A percentile compares a stretch with the other conserved stretches of the same genome.
Evolutionary conservation across 2,797 vertebrate species (phyloP).

Genomic region (Falco columbarius): DNA sequence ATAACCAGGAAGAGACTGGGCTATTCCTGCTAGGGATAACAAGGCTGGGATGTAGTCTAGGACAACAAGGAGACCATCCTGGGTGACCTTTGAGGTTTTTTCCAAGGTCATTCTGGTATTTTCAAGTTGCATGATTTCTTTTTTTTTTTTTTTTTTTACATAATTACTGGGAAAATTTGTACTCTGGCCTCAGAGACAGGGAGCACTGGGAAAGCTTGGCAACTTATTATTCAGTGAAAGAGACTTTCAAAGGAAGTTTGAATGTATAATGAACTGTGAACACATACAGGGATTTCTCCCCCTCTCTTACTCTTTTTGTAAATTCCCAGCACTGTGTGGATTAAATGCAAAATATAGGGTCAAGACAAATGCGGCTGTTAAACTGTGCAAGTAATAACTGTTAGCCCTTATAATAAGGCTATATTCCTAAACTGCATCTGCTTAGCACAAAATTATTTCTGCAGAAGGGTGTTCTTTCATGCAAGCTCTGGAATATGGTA

Average conservation of each 20-base stretch:
- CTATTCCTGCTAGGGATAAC: not conserved
- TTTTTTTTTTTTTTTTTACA: not conserved
- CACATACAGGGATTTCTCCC: not conserved
- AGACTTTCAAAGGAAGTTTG: constrained; percentile 31
- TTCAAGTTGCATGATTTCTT: not conserved
- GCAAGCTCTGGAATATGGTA: not conserved
- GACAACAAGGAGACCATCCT: not conserved
- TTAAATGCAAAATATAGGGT: not conserved
- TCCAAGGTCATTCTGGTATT: not conserved
- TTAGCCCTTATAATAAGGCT: not conserved
- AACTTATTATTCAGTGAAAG: constrained; percentile 33
- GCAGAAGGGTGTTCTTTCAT: not conserved
- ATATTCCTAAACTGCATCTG: not conserved
- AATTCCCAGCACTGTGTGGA: not conserved
- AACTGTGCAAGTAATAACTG: not conserved
- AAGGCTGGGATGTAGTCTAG: not conserved
- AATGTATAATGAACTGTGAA: constrained; percentile 42
- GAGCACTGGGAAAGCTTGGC: constrained; percentile 9
- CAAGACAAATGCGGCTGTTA: not conserved
- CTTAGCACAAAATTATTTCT: not conserved
- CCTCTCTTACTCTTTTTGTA: not conserved
- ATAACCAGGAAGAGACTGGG: not conserved
- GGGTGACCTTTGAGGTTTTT: not conserved
- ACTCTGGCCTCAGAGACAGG: constrained; percentile 4
- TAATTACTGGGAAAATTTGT: constrained; percentile 19